Evolutionary conservation across 2,888 invertebrate species (phyloP), one percentile per base, ranked within the genome.

Genomic region (Synergus itoensis): DNA sequence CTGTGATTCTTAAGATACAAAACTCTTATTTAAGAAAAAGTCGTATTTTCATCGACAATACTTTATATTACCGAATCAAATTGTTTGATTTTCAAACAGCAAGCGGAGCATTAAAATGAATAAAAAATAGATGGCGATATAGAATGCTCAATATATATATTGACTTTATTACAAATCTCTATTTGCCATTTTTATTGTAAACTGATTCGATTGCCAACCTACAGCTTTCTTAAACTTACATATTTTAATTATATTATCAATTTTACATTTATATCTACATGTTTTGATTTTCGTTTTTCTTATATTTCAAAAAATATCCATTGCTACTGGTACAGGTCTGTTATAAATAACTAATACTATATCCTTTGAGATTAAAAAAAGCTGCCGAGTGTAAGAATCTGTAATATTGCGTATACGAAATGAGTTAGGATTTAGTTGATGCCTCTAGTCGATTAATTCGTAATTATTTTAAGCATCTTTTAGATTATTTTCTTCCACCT

Each of bases 1-100:
- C 69, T 73, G 69, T 73, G 69, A 73, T 73, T 73, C 28, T 73
- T 73, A 53, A 73, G 36, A 73, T 73, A 73, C 73, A 53, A 73
- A 73, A 53, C 53, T 73, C 53, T 53, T 73, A 73, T 57, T 40
- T 73, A 73, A 73, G 53, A 73, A 36, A 57, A 73, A 53, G 53
- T 73, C 73, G 36, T 73, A 36, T 73, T 73, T 57, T 53, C 48
- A 73, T 40, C 53, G 53, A 73, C 73, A 73, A 73, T 73, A 57
- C 67, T 45, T 65, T 43, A 67, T 45, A 67, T 45, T 73, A 53
- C 36, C 73, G 53, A 73, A 73, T 43, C 18, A 16, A 65, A 45
- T 12, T 28, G 4, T 62, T 62, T 28, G 28, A 73, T 36, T 36
- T 48, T 21, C 9, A n/a, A 57, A 36, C n/a, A 73, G 28, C 28